Evolutionary conservation across 2,797 vertebrate species (phyloP).

Genomic region (Scomberomorus guttatus): DNA sequence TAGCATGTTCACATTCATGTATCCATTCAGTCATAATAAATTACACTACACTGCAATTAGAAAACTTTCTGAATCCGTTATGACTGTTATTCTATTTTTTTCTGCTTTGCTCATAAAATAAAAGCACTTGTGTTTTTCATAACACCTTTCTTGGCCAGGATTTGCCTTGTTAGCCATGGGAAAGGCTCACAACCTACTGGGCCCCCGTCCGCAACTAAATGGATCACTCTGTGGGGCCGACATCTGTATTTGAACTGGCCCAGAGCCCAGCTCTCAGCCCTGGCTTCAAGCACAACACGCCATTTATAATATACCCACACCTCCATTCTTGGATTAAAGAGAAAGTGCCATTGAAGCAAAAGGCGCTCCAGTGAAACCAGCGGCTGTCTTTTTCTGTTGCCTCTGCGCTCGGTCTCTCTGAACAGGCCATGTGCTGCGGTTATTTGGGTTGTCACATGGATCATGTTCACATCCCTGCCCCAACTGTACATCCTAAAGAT

Average conservation of each 20-base stretch:
- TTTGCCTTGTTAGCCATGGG: slow-evolving; percentile 36
- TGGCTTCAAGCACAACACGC: slow-evolving; percentile 47
- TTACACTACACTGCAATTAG: slow-evolving; percentile 22
- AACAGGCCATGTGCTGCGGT: slow-evolving; percentile 41
- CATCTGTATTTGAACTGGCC: slow-evolving; percentile 78
- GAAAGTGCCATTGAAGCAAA: slow-evolving; percentile 60
- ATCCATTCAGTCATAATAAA: slow-evolving; percentile 37
- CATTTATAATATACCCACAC: slow-evolving; percentile 61
- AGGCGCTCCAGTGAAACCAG: slow-evolving; percentile 45
- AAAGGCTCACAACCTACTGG: slow-evolving; percentile 26
- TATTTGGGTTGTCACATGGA: slow-evolving; percentile 63
- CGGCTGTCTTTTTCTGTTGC: slow-evolving; percentile 53
- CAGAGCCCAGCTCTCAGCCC: slow-evolving; percentile 45
- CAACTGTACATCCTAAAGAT: slow-evolving; percentile 47
- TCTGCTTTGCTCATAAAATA: slow-evolving; percentile 35
- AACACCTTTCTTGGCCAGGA: slow-evolving; percentile 19
- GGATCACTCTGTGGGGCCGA: slow-evolving; percentile 56
- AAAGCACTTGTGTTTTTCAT: slow-evolving; percentile 22
- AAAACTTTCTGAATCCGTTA: slow-evolving; percentile 7
- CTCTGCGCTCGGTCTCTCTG: slow-evolving; percentile 24
- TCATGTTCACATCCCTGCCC: slow-evolving; percentile 48
- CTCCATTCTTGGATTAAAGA: slow-evolving; percentile 58
- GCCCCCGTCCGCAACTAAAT: slow-evolving; percentile 31
- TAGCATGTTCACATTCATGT: slow-evolving; percentile 50
- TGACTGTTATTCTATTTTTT: background rate